A percentile compares a stretch with the other conserved stretches of the same genome.
Conservation (phyloP, 2,113 vertebrate species). For the Thamnaconus septentrionalis region DNA sequence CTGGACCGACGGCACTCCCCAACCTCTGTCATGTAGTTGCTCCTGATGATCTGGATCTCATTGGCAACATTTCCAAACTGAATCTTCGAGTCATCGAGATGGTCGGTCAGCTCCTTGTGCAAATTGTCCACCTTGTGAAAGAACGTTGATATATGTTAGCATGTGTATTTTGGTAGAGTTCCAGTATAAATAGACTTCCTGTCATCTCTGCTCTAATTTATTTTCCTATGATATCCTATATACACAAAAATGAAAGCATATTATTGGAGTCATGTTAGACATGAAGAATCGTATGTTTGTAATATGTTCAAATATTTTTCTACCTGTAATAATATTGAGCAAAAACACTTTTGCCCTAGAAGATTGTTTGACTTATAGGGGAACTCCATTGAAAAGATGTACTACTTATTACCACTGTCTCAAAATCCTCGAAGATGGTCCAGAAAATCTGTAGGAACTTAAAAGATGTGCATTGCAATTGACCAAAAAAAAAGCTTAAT, state of each 20-base stretch:
- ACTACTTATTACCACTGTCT: no score
- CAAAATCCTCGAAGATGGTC: no score
- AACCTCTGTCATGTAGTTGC: constrained; percentile 69
- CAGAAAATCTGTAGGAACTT: no score
- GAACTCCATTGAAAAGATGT: no score
- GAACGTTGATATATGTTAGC: constrained; percentile 19
- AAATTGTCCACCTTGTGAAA: constrained; percentile 75
- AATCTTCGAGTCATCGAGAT: constrained; percentile 63
- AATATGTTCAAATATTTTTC: constrained; percentile 34
- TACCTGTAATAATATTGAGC: constrained; percentile 30
- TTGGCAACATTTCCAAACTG: constrained; percentile 71
- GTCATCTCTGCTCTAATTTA: constrained; percentile 11
- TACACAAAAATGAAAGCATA: constrained; percentile 22
- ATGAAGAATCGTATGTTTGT: constrained; percentile 19
- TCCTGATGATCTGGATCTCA: constrained; percentile 70
- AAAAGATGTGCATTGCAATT: no score
- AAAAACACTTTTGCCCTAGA: constrained; percentile 11
- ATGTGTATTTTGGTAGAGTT: constrained; percentile 8
- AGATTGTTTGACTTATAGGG: no score
- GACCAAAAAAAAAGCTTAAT: no score
- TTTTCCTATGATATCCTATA: constrained; percentile 29
- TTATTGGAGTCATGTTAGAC: constrained; percentile 21
- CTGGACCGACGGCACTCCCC: constrained; percentile 69
- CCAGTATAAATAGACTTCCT: constrained; percentile 24
- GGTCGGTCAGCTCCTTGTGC: constrained; percentile 71